A percentile compares a stretch with the other conserved stretches of the same genome.
These are phyloP conservation scores for Atrichornis clamosus DNA, from an alignment of 2,113 vertebrate species.

Conservation along the genomic window DNA sequence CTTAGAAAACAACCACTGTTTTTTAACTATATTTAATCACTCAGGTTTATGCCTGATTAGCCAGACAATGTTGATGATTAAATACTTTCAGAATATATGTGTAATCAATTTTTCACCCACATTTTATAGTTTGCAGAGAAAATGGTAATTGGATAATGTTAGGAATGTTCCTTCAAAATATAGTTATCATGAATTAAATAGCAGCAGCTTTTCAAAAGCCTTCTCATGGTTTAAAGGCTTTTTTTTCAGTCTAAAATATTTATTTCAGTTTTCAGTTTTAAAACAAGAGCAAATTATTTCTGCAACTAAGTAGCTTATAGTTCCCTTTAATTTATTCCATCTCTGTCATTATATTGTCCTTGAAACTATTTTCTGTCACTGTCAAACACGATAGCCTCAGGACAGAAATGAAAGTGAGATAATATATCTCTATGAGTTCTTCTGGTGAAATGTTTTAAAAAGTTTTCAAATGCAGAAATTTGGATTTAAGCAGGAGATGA, in stretches of 20 bases:
- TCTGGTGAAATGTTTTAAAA: conserved; percentile 21
- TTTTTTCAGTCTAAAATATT: not conserved
- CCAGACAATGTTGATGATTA: not conserved
- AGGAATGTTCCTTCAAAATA: not conserved
- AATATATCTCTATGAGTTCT: not conserved
- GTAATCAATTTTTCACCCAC: conserved; percentile 15
- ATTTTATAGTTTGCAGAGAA: conserved; percentile 8
- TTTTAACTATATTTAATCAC: not conserved
- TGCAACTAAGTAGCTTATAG: not conserved
- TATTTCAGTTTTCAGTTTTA: not conserved
- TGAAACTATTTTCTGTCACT: conserved; percentile 53
- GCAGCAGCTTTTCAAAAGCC: not conserved
- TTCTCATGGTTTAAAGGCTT: not conserved
- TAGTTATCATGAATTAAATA: not conserved
- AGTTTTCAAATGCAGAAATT: conserved; percentile 42
- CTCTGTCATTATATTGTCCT: conserved; percentile 29
- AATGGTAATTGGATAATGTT: not conserved
- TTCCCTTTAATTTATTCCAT: conserved; percentile 41
- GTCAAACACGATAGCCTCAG: conserved; percentile 10
- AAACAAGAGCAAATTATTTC: not conserved
- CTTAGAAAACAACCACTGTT: not conserved
- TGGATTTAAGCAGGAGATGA: conserved; percentile 38
- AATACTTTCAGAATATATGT: not conserved
- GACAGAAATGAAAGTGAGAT: conserved; percentile 36
- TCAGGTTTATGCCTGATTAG: not conserved